Percentiles rank a stretch among this genome's conserved stretches.
Conservation (phyloP, 2,113 vertebrate species). For the Gymnarchus niloticus region DNA sequence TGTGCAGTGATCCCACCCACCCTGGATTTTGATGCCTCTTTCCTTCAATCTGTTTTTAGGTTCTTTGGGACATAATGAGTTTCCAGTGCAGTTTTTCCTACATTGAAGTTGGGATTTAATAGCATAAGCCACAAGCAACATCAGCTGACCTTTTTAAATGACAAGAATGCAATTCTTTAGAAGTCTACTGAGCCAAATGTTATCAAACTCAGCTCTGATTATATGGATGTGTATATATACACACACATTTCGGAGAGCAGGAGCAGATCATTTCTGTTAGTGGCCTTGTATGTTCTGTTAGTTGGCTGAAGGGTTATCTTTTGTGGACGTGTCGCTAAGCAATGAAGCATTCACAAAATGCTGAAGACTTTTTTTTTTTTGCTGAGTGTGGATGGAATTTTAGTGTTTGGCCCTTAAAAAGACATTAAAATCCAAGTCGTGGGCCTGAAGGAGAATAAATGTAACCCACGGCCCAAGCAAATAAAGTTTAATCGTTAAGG, state of each 20-base stretch:
- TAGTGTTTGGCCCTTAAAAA: slow-evolving; percentile 20
- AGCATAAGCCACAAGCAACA: too few relatives aligned
- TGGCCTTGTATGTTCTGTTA: neutral
- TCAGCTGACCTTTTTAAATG: neutral
- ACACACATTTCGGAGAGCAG: neutral
- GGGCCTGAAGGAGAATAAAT: slow-evolving; percentile 33
- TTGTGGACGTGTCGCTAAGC: neutral
- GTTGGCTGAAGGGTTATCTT: neutral
- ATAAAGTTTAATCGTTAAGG: neutral
- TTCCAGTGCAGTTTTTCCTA: too few relatives aligned
- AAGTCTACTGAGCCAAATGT: neutral
- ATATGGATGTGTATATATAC: too few relatives aligned
- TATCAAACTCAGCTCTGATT: neutral
- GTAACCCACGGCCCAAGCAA: neutral
- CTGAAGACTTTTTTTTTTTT: neutral
- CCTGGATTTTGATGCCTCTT: too few relatives aligned
- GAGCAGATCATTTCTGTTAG: neutral
- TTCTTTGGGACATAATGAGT: too few relatives aligned
- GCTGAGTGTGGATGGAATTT: neutral
- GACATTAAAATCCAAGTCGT: slow-evolving; percentile 29
- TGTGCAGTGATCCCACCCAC: too few relatives aligned
- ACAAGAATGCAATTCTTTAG: neutral
- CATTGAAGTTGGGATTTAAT: too few relatives aligned
- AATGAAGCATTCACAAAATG: neutral
- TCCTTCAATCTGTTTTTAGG: too few relatives aligned